Conservation (phyloP, 2,888 invertebrate genomes). For the Athrips mouffetella region DNA sequence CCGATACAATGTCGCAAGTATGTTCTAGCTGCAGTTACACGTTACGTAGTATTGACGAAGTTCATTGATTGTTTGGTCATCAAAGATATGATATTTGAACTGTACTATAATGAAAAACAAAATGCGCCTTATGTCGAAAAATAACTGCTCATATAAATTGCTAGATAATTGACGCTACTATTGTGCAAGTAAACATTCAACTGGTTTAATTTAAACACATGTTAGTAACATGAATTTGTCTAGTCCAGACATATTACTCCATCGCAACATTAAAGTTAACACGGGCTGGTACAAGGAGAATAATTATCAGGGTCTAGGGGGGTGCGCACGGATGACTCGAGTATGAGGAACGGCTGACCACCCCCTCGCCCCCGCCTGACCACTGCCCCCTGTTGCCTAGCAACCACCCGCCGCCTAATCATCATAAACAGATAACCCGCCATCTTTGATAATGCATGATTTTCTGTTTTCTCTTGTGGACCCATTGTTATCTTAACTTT, state of each 20-base stretch:
- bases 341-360: conserved; percentile 63
- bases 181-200: neutral
- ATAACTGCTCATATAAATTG: neutral
- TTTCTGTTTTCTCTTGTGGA: conserved; percentile 15
- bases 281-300: conserved; percentile 61
- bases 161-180: neutral
- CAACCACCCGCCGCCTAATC: conserved; percentile 70
- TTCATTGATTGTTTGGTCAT: too few species aligned
- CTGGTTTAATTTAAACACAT: conserved; percentile 5
- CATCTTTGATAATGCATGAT: conserved; percentile 51
- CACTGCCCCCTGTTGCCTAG: conserved; percentile 70
- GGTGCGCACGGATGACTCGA: conserved; percentile 51
- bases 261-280: conserved; percentile 63
- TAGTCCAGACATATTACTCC: conserved; percentile 25
- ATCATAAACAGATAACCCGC: conserved; percentile 73
- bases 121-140: too few species aligned
- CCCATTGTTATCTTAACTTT: neutral
- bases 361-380: conserved; percentile 46
- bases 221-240: conserved; percentile 7
- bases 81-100: too few species aligned
- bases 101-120: too few species aligned
- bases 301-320: conserved; percentile 63
- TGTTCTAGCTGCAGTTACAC: too few species aligned
- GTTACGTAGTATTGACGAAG: too few species aligned
- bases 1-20: too few species aligned